Evolutionary conservation across 2,113 vertebrate species (phyloP).

Genomic region (Trematocara stigmaticum): DNA sequence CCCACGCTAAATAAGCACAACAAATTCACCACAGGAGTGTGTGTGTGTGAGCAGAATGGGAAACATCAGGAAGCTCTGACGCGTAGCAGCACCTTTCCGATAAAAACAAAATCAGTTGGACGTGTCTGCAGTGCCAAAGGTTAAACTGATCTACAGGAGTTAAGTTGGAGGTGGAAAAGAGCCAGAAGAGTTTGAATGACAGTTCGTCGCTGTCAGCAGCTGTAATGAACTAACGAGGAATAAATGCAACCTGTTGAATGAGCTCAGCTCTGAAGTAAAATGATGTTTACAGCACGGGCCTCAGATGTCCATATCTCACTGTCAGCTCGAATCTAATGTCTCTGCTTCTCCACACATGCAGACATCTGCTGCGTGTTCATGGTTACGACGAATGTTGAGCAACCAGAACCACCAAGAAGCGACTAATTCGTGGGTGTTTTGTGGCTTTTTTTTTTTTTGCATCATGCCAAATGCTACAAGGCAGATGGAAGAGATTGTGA

Average conservation of each 20-base stretch:
- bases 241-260: constrained; percentile 32
- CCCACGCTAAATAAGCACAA: constrained; percentile 57
- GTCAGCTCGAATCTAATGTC: constrained; percentile 1
- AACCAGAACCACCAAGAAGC: constrained; percentile 3
- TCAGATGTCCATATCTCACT: constrained; percentile 25
- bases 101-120: constrained; percentile 37
- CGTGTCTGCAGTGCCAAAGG: constrained; percentile 31
- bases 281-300: neutral
- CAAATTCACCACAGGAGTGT: constrained; percentile 47
- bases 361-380: constrained; percentile 28
- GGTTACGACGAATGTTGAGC: neutral
- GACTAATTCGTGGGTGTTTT: neutral
- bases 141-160: constrained; percentile 43
- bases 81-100: constrained; percentile 9
- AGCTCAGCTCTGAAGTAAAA: constrained; percentile 9
- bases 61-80: constrained; percentile 39
- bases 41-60: constrained; percentile 8
- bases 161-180: constrained; percentile 8
- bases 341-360: neutral
- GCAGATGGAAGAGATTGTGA: constrained; percentile 3
- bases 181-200: constrained; percentile 7
- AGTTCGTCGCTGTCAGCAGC: neutral
- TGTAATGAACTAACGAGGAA: constrained; percentile 30
- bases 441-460: neutral
- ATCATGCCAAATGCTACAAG: constrained; percentile 8